Conservation (phyloP, 2,797 vertebrate genomes). For the Schizothorax lantsangensis region DNA sequence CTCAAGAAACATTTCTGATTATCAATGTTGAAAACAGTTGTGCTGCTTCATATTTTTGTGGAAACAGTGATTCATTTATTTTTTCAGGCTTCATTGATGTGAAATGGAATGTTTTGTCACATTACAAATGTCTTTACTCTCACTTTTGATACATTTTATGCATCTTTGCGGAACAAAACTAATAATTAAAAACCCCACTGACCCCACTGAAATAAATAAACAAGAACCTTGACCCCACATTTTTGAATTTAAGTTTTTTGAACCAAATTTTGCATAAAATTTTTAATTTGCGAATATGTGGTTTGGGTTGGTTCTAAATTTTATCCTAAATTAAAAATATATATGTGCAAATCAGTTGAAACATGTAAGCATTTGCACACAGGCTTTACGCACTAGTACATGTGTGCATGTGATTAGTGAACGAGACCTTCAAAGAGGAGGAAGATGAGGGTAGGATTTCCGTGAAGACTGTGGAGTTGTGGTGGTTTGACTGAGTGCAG, state of each 20-base stretch:
- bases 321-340: neutral
- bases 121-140: neutral
- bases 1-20: no score
- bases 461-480: neutral
- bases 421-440: neutral
- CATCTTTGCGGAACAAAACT: neutral
- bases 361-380: neutral
- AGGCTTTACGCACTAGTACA: no score
- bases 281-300: neutral
- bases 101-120: neutral
- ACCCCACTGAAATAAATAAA: no score
- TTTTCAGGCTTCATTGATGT: no score
- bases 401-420: neutral
- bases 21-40: no score
- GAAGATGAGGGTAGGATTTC: constrained; percentile 10
- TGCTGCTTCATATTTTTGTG: no score
- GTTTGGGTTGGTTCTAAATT: neutral
- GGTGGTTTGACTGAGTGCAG: constrained; percentile 34
- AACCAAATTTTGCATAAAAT: neutral
- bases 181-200: no score
- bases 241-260: neutral
- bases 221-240: no score
- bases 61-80: no score
- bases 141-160: neutral
- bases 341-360: neutral